Conservation (phyloP, 2,113 vertebrate species). For the Gadus chalcogrammus region DNA sequence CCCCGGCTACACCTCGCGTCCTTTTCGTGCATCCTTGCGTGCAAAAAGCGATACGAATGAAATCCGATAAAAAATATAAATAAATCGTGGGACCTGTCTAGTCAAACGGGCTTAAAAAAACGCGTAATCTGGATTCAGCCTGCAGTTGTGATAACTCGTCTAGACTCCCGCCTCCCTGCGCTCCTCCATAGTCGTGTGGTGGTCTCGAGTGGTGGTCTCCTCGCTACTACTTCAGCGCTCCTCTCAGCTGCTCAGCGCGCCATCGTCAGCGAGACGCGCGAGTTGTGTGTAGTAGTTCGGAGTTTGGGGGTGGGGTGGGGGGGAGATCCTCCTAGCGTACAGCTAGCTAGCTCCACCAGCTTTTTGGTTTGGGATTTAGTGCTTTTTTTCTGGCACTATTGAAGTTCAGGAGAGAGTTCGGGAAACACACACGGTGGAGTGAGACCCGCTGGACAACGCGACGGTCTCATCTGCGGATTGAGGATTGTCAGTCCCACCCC, state of each 20-base stretch:
- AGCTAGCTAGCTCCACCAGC: not conserved
- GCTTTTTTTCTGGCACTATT: not conserved
- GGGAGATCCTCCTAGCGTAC: not conserved
- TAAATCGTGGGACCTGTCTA: too few species aligned
- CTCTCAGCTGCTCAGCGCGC: slow-evolving; percentile 47
- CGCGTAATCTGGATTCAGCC: not conserved
- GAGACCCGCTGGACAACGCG: slow-evolving; percentile 54
- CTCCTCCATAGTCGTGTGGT: slow-evolving; percentile 61
- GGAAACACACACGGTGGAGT: slow-evolving; percentile 21
- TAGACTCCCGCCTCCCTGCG: slow-evolving; percentile 53
- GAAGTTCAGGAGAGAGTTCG: slow-evolving; percentile 9
- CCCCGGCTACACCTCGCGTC: slow-evolving; percentile 51
- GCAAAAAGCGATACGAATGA: slow-evolving; percentile 11
- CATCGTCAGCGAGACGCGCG: slow-evolving; percentile 41
- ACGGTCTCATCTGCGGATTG: slow-evolving; percentile 49
- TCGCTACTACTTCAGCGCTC: slow-evolving; percentile 29
- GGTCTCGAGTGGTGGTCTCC: slow-evolving; percentile 38
- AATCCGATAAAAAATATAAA: slow-evolving; percentile 11
- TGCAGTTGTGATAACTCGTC: slow-evolving; percentile 23
- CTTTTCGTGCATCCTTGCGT: slow-evolving; percentile 60
- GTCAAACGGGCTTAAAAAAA: not conserved
- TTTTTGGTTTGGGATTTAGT: not conserved
- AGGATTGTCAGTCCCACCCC: slow-evolving; percentile 40
- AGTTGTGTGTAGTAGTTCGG: too few species aligned
- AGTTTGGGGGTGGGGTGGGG: slow-evolving; percentile 2